Evolutionary conservation across 1,140 invertebrate species (phyloP), one percentile per base, ranked within the genome.

Genomic region (Conopomorpha cramerella): DNA sequence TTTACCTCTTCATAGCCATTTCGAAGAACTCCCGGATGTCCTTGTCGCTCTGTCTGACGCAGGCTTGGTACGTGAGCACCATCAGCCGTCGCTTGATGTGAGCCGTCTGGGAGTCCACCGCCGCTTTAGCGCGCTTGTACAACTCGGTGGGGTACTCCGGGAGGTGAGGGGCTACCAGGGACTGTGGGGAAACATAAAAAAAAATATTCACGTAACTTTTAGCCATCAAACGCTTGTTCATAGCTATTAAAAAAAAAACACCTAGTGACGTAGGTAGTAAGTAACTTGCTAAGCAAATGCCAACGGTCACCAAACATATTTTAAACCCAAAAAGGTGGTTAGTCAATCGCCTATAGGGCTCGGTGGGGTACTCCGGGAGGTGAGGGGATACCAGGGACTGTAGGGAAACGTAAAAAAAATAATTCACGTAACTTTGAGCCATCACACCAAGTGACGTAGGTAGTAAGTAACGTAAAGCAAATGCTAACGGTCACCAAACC

Each of bases 11-110:
- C 58, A 89, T 72, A 39, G 83, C 82, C 39, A 76, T 53, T 8
- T 82, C 67, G 52, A 89, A 92, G 46, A 82, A 80, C 1, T 79
- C 46, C 16, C 77, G 59, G 4, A 91, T 81, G 50, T 91, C 87
- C 1, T 56, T 34, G 40, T 82, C 76, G 29, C 77, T 64, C 34
- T 56, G 52, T n/a, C 68, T 43, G 26, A 80, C 56, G 18, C 79
- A 74, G 6, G 57, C 48, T 35, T 72, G 53, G 45, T 72, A 80
- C 1, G 53, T 62, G 17, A 65, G 51, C 10, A 49, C 32, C 35
- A 64, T 55, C 7, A 65, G 46, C 15, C 54, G 38, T 15, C 25
- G 35, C 46, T 63, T 66, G 34, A 62, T 66, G 28, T 30, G 44
- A 0, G 30, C 43, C 3, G 58, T 66, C 43, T 62, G 61, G 37